These are phyloP conservation scores for Cacatua alba DNA, from an alignment of 2,113 vertebrate genomes.

Conservation along the genomic window DNA sequence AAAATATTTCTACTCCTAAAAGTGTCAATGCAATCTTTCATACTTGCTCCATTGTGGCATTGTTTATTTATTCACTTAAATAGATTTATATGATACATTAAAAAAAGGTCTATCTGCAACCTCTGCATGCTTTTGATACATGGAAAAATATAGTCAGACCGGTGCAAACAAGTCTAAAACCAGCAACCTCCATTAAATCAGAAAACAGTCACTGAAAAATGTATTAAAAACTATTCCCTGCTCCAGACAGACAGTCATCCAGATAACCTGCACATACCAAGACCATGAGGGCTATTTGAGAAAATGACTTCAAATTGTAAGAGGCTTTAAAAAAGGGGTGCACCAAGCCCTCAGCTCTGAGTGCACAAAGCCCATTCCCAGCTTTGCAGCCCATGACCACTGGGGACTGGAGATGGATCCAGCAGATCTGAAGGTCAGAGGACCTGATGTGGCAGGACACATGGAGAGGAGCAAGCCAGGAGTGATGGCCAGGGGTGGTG, in stretches of 20 bases:
- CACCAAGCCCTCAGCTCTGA: neutral
- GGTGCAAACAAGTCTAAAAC: constrained; percentile 4
- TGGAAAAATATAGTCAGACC: neutral
- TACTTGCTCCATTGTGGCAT: neutral
- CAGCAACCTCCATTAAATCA: neutral
- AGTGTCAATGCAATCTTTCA: neutral
- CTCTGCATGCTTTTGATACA: neutral
- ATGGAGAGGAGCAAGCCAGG: neutral
- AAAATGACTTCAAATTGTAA: neutral
- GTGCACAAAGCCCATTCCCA: neutral
- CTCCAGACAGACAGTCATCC: neutral
- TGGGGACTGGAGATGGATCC: neutral
- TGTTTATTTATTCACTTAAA: constrained; percentile 32
- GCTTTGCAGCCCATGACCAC: neutral
- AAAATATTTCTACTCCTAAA: constrained; percentile 3
- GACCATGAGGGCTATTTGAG: neutral
- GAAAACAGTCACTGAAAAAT: neutral
- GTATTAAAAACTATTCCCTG: neutral
- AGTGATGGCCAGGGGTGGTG: neutral
- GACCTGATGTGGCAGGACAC: neutral
- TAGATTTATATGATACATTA: constrained; percentile 1
- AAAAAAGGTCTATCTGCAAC: neutral
- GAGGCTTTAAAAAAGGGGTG: neutral
- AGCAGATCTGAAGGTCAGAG: neutral
- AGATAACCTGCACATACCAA: neutral